These are phyloP conservation scores for Uropetala carovei DNA, from an alignment of 2,888 invertebrate genomes.

Conservation along the genomic window DNA sequence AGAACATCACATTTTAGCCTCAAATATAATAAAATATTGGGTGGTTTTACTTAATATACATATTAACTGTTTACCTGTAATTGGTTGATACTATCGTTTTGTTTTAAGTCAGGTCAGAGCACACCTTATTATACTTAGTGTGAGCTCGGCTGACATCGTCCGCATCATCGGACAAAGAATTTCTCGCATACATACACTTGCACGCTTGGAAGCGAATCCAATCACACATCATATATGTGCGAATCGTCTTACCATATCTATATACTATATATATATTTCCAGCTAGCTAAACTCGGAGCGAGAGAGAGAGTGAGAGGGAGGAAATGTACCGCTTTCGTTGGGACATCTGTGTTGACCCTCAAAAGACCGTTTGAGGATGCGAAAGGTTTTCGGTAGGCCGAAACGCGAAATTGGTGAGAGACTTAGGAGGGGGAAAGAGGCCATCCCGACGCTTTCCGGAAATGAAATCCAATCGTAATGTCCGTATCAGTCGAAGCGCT, in stretches of 20 bases:
- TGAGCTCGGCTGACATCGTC: too few relatives aligned
- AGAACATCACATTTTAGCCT: too few relatives aligned
- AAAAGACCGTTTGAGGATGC: neutral
- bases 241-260: neutral
- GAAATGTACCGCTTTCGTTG: slow-evolving; percentile 22
- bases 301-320: neutral
- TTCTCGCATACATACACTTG: too few relatives aligned
- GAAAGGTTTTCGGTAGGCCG: too few relatives aligned
- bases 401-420: neutral
- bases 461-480: slow-evolving; percentile 29
- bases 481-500: slow-evolving; percentile 24
- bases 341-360: neutral
- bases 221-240: neutral
- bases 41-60: too few relatives aligned
- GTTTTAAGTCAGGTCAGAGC: too few relatives aligned
- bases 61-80: too few relatives aligned
- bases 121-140: too few relatives aligned
- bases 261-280: neutral
- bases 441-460: neutral
- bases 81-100: too few relatives aligned
- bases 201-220: neutral
- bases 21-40: too few relatives aligned
- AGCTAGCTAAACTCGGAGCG: neutral
- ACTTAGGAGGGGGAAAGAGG: neutral
- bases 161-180: too few relatives aligned